phyloP scores from a whole-genome alignment of 2,888 invertebrate genomes.

The Nebria brevicollis region DNA sequence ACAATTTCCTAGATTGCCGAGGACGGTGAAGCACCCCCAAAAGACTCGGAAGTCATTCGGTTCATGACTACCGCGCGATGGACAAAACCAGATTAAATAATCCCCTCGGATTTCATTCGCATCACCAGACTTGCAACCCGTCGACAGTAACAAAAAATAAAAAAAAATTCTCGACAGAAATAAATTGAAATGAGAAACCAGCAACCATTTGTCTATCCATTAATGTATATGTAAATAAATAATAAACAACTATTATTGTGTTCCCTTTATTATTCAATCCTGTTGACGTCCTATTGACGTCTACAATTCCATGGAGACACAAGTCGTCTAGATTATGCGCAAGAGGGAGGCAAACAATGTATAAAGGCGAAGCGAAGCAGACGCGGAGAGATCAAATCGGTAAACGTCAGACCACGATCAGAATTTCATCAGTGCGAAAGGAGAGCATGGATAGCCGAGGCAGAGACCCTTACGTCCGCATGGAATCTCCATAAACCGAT shows the following conservation, averaged over 20 bases:
- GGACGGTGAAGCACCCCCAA: slow-evolving; percentile 45
- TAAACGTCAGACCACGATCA: slow-evolving; percentile 28
- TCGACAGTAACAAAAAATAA: neutral
- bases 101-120: slow-evolving; percentile 16
- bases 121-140: neutral
- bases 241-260: neutral
- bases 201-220: neutral
- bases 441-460: neutral
- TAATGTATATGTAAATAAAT: neutral
- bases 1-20: slow-evolving; percentile 44
- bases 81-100: slow-evolving; percentile 38
- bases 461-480: slow-evolving; percentile 15
- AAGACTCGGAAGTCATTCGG: slow-evolving; percentile 44
- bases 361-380: neutral
- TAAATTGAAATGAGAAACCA: too few species aligned
- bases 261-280: neutral
- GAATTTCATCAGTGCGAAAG: slow-evolving; percentile 23
- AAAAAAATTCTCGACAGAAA: too few species aligned
- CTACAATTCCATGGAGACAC: neutral
- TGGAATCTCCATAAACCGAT: slow-evolving; percentile 43
- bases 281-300: neutral
- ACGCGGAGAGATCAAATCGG: neutral
- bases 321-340: neutral
- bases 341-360: neutral
- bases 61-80: slow-evolving; percentile 26